These are phyloP conservation scores for Leptopilina boulardi DNA, from an alignment of 1,140 invertebrate genomes.

Conservation along the genomic window DNA sequence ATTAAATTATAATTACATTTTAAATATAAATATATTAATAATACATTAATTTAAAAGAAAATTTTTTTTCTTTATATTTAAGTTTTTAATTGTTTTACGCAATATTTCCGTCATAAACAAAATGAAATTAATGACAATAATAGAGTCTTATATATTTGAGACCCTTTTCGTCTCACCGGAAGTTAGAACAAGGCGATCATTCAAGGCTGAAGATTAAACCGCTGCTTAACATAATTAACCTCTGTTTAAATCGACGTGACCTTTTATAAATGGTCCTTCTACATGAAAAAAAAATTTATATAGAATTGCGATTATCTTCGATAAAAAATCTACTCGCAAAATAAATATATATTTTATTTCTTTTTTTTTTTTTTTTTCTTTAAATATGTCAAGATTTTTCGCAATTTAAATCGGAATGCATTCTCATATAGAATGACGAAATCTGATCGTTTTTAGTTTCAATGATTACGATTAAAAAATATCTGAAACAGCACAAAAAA, in stretches of 20 bases:
- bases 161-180: conserved; percentile 18
- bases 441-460: neutral
- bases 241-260: conserved; percentile 6
- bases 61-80: neutral
- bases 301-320: neutral
- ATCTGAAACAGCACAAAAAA: neutral
- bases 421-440: neutral
- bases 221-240: conserved; percentile 31
- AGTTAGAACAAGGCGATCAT: conserved; percentile 26
- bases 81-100: neutral
- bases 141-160: neutral
- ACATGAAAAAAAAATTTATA: neutral
- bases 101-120: neutral
- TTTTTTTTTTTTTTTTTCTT: too few species aligned
- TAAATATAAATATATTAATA: too few species aligned
- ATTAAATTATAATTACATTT: too few species aligned
- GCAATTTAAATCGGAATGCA: neutral
- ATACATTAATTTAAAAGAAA: too few species aligned
- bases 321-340: neutral
- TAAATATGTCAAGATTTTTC: neutral
- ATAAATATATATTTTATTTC: neutral
- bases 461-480: neutral
- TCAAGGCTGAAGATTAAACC: conserved; percentile 25
- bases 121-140: neutral
- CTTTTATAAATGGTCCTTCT: conserved; percentile 21